These are phyloP conservation scores for silkworm (Bombyx mori) DNA, from an alignment of 1,140 invertebrate species.

Conservation along the genomic window DNA sequence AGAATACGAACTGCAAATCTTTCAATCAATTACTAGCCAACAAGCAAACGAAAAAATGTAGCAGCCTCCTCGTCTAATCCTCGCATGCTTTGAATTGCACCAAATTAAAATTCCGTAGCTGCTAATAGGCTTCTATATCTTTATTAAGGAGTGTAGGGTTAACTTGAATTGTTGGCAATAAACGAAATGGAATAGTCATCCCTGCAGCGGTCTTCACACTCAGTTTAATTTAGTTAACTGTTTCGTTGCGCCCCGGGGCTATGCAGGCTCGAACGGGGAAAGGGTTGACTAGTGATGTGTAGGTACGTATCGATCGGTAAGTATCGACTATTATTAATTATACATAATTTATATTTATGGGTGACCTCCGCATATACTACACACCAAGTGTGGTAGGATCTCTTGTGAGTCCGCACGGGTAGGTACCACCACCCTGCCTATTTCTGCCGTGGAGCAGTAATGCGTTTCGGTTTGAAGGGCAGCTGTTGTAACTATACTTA, in stretches of 20 bases:
- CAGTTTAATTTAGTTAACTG: slow-evolving; percentile 70
- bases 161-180: slow-evolving; percentile 60
- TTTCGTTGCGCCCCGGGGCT: slow-evolving; percentile 51
- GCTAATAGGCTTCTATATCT: slow-evolving; percentile 65
- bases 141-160: slow-evolving; percentile 59
- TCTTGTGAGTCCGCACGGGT: no score
- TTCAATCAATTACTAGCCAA: neutral
- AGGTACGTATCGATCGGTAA: slow-evolving; percentile 8
- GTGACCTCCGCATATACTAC: no score
- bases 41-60: neutral
- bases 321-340: neutral
- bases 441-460: no score
- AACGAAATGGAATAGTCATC: slow-evolving; percentile 70
- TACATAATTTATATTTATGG: no score
- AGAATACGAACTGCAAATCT: neutral
- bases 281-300: slow-evolving; percentile 52
- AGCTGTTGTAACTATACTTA: no score
- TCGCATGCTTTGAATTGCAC: neutral
- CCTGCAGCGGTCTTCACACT: slow-evolving; percentile 67
- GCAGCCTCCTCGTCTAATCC: neutral
- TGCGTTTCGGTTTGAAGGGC: no score
- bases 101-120: neutral
- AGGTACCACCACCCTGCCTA: no score
- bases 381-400: no score
- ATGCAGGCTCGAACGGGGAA: slow-evolving; percentile 39